Evolutionary conservation across 2,888 invertebrate species (phyloP), one percentile per base, ranked within the genome.

Genomic region (Gortyna flavago): DNA sequence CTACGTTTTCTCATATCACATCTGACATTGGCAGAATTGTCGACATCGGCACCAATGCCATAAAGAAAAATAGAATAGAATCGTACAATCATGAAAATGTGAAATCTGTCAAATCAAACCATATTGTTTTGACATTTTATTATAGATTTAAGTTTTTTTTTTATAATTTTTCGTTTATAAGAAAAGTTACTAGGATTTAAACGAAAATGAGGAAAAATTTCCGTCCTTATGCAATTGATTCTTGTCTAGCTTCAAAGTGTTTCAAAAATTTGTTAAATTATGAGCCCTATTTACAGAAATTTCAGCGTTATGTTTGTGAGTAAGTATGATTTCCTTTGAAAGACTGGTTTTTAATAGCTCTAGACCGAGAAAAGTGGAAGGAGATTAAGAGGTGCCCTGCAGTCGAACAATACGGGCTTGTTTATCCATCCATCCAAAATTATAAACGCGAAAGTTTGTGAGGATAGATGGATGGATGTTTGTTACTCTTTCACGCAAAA

Each of bases 181-280:
- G 32, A 16, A 35, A 9, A 32, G 72, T 65, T 48, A 68, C 21
- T 41, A 41, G 16, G 1, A 21, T 44, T 62, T 0, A 6, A 65
- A n/a, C 1, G 6, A 70, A 67, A 71, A 84, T 83, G 83, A 57
- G 18, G 32, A 48, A 41, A 75, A 41, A 68, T 32, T 73, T 86
- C 9, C n/a, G 59, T 54, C 29, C 29, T 0, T 54, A 6, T 61
- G 61, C 62, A 35, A 25, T 61, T 38, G 41, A 48, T 35, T 35
- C 11, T 29, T 35, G 38, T 61, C 13, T 51, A n/a, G 11, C 51
- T 59, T 41, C 48, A 51, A 70, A 65, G 0, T 48, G 32, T 64
- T 61, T 67, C 0, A 72, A 79, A 70, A 48, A 32, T 41, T 0
- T 69, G 7, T 66, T 83, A 41, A 85, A 74, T 29, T 44, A 44